These are phyloP conservation scores for Rhyacophila evoluta DNA, from an alignment of 2,888 invertebrate genomes.

Conservation along the genomic window DNA sequence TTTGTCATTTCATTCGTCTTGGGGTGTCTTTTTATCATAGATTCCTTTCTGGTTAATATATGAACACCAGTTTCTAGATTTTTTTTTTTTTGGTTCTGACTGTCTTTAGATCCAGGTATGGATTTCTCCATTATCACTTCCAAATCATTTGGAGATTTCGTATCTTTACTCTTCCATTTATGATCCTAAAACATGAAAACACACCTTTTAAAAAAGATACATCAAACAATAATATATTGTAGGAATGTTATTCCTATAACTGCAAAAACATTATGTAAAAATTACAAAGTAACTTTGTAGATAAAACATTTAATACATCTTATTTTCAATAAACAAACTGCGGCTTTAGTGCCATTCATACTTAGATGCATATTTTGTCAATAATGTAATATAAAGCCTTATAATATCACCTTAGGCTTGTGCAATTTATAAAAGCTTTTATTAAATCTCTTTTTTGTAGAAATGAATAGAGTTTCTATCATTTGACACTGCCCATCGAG, in stretches of 20 bases:
- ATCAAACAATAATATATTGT: too few species aligned
- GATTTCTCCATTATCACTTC: background rate
- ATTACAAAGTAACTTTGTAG: too few species aligned
- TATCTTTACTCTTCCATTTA: background rate
- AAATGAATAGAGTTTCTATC: slow-evolving; percentile 70
- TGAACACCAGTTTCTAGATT: background rate
- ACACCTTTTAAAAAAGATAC: too few species aligned
- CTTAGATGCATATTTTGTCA: too few species aligned
- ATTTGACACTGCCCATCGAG: slow-evolving; percentile 65
- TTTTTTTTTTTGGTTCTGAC: background rate
- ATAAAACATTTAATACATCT: too few species aligned
- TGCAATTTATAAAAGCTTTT: slow-evolving; percentile 65
- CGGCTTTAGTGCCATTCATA: too few species aligned
- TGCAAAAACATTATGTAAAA: too few species aligned
- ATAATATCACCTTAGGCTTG: slow-evolving; percentile 66
- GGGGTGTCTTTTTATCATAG: background rate
- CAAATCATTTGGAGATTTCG: background rate
- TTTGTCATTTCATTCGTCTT: too few species aligned
- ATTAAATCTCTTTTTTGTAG: slow-evolving; percentile 60
- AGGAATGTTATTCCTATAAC: too few species aligned
- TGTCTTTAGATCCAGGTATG: background rate
- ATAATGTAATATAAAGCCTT: too few species aligned
- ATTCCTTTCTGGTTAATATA: background rate
- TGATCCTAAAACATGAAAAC: too few species aligned
- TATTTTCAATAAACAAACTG: too few species aligned